Conservation (phyloP, 2,888 invertebrate species). For the Drosophila nigricruria region DNA sequence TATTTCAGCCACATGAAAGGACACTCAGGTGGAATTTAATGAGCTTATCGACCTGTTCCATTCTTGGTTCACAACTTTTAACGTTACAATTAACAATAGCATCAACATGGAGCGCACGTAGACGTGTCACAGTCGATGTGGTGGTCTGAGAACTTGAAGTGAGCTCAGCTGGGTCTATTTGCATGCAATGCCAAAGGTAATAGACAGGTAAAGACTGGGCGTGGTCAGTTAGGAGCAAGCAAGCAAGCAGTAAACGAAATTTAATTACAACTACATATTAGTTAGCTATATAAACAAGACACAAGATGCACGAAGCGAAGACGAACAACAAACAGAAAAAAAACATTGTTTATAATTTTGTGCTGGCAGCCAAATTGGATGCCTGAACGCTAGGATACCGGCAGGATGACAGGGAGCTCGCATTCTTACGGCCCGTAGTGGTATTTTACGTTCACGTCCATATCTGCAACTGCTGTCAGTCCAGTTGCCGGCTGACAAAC, state of each 20-base stretch:
- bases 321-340: not conserved
- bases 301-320: not conserved
- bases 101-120: constrained; percentile 48
- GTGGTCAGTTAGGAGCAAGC: constrained; percentile 5
- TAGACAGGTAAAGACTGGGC: constrained; percentile 49
- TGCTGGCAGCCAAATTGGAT: constrained; percentile 58
- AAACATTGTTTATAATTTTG: constrained; percentile 56
- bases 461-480: constrained; percentile 56
- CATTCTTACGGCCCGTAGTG: constrained; percentile 11
- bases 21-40: constrained; percentile 16
- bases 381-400: constrained; percentile 15
- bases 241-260: constrained; percentile 56
- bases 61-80: constrained; percentile 9
- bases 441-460: constrained; percentile 28
- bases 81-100: constrained; percentile 36
- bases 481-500: constrained; percentile 60
- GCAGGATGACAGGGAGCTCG: not conserved
- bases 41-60: constrained; percentile 10
- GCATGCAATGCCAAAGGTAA: constrained; percentile 55
- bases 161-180: constrained; percentile 51
- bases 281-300: constrained; percentile 66
- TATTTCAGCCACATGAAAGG: not conserved
- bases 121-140: too few relatives aligned
- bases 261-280: constrained; percentile 78
- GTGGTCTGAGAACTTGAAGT: constrained; percentile 20